These are phyloP conservation scores for Chalcosyrphus nemorum DNA, from an alignment of 2,888 invertebrate genomes.

Conservation along the genomic window DNA sequence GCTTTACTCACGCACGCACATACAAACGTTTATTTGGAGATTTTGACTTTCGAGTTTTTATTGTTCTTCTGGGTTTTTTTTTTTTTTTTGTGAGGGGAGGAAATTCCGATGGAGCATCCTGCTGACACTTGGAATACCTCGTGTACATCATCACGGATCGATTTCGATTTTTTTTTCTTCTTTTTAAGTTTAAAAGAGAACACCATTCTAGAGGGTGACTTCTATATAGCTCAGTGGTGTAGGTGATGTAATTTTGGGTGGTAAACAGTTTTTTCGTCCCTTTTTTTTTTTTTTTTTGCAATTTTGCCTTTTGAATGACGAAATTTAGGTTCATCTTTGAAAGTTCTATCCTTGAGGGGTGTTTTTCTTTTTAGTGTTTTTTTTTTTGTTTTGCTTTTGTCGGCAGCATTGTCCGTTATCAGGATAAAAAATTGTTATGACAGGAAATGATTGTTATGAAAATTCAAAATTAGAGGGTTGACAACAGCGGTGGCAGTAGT, in stretches of 20 bases:
- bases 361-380: conserved; percentile 17
- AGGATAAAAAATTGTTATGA: conserved; percentile 60
- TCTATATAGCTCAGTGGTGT: conserved; percentile 56
- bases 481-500: conserved; percentile 34
- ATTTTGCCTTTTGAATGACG: conserved; percentile 30
- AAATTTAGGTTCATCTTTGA: conserved; percentile 24
- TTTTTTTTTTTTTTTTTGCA: conserved; percentile 16
- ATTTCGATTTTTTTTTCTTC: conserved; percentile 19
- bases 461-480: conserved; percentile 53
- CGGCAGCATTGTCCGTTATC: conserved; percentile 43
- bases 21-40: conserved; percentile 23
- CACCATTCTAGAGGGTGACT: conserved; percentile 50
- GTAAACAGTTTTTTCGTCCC: conserved; percentile 33
- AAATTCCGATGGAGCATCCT: conserved; percentile 52
- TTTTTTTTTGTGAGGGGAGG: conserved; percentile 1
- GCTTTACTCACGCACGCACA: background rate
- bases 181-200: conserved; percentile 30
- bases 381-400: conserved; percentile 7
- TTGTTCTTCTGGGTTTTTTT: conserved; percentile 30
- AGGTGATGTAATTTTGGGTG: conserved; percentile 65
- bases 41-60: conserved; percentile 40
- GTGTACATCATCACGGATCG: conserved; percentile 43
- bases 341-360: conserved; percentile 48
- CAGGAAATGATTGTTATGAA: conserved; percentile 70
- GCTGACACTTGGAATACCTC: conserved; percentile 49